Evolutionary conservation across 2,113 vertebrate genomes (phyloP), one percentile per base, ranked within the genome.

Genomic region (Apus apus): DNA sequence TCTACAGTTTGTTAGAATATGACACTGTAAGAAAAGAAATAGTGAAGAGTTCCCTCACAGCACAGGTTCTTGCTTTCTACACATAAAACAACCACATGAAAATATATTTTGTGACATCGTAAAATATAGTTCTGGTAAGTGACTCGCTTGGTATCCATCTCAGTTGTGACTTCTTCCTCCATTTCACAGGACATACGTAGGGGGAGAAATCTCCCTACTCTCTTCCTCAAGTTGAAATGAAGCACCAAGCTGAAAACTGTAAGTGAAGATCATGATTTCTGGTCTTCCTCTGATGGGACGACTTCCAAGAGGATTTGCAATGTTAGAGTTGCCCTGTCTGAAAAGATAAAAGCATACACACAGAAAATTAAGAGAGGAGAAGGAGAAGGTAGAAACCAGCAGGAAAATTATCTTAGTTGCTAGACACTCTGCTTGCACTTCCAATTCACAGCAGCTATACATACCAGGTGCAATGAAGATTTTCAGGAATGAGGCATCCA

Each of bases 221-320:
- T 86, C 56, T 81, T 81, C 64, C 67, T 65, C 81, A 22, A 56
- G 82, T 64, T 57, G 85, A 93, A 95, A 89, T 70, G 76, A 91
- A 91, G 72, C 50, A 78, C 30, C 82, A 89, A 85, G 62, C 53
- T 19, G 94, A 86, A 87, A 72, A 46, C 27, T 46, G 78, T 26
- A 57, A 5, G 8, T 15, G 83, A 50, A 57, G 85, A 92, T 98
- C 97, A 98, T 23, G 90, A 96, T 91, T 97, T 96, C 82, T 91
- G 86, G 58, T 91, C 95, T 71, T 98, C 97, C 74, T 99, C 99
- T 68, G 98, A 81, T 62, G 99, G 99, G 79, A 99, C 87, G 20
- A 99, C 99, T 97, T 99, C 98, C 97, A 99, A 93, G 86, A 99
- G 94, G 95, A 99, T 98, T 96, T 99, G 99, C 95, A 99, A 66